Percentiles rank a stretch among this genome's conserved stretches.
Evolutionary conservation across 2,888 invertebrate genomes (phyloP).

Genomic region (Vannuccia rotundouncinata): DNA sequence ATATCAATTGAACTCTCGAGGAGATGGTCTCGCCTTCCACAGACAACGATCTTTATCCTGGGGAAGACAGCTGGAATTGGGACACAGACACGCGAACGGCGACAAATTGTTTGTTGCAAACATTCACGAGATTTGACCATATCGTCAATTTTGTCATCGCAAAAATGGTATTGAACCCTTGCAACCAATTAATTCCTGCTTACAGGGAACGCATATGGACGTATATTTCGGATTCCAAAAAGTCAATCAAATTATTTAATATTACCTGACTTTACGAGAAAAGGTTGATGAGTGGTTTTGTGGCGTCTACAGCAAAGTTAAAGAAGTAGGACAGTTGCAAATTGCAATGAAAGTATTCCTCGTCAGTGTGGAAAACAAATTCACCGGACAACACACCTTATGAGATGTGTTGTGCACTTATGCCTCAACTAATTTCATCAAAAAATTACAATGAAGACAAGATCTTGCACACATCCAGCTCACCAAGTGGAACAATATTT

Average conservation of each 20-base stretch:
- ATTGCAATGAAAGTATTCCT: too few relatives aligned
- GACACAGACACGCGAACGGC: too few relatives aligned
- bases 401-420: too few relatives aligned
- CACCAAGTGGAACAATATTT: conserved; percentile 26
- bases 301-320: conserved; percentile 18
- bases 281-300: conserved; percentile 25
- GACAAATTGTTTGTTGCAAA: too few relatives aligned
- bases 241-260: conserved; percentile 19
- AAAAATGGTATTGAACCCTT: not conserved
- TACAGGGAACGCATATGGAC: conserved; percentile 17
- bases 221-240: conserved; percentile 26
- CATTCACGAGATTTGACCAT: not conserved
- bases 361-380: not conserved
- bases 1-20: too few relatives aligned
- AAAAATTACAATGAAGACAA: too few relatives aligned
- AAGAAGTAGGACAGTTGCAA: not conserved
- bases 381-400: not conserved
- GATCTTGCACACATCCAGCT: conserved; percentile 22
- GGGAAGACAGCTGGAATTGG: too few relatives aligned
- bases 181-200: not conserved
- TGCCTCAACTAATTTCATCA: too few relatives aligned
- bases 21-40: too few relatives aligned
- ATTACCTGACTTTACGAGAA: conserved; percentile 10
- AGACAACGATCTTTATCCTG: too few relatives aligned
- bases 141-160: not conserved